These are phyloP conservation scores for Champsocephalus gunnari DNA, from an alignment of 2,797 vertebrate species.

Conservation along the genomic window DNA sequence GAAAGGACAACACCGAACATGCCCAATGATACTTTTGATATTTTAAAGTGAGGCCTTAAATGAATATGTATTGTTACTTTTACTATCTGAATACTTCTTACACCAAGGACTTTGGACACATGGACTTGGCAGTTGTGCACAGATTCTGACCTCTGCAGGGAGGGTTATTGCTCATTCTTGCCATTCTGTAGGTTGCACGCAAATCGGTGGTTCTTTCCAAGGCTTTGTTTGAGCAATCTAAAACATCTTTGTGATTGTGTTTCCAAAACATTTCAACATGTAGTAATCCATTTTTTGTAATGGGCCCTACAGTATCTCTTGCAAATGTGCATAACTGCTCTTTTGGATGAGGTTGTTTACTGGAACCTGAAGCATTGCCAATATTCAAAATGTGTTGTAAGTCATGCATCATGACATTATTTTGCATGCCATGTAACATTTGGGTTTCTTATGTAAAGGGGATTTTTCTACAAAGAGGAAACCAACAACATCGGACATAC, in stretches of 20 bases:
- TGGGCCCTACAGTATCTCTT: neutral
- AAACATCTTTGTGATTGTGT: constrained; percentile 14
- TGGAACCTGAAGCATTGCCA: neutral
- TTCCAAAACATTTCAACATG: neutral
- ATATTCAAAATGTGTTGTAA: neutral
- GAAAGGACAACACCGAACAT: neutral
- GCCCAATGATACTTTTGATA: neutral
- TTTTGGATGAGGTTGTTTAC: constrained; percentile 11
- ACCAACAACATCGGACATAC: neutral
- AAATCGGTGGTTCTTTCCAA: neutral
- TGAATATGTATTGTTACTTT: neutral
- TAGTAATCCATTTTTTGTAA: neutral
- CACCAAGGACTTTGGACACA: neutral
- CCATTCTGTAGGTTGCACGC: constrained; percentile 1
- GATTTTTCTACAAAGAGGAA: neutral
- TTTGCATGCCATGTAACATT: neutral
- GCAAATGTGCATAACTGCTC: constrained; percentile 33
- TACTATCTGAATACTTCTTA: neutral
- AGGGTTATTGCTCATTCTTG: neutral
- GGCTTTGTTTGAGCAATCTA: neutral
- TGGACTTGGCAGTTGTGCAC: neutral
- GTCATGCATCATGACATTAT: neutral
- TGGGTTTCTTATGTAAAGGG: neutral
- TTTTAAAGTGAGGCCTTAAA: neutral
- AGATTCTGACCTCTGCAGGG: neutral